phyloP scores from a whole-genome alignment of 2,888 invertebrate genomes.

The Balanococcus diminutus region DNA sequence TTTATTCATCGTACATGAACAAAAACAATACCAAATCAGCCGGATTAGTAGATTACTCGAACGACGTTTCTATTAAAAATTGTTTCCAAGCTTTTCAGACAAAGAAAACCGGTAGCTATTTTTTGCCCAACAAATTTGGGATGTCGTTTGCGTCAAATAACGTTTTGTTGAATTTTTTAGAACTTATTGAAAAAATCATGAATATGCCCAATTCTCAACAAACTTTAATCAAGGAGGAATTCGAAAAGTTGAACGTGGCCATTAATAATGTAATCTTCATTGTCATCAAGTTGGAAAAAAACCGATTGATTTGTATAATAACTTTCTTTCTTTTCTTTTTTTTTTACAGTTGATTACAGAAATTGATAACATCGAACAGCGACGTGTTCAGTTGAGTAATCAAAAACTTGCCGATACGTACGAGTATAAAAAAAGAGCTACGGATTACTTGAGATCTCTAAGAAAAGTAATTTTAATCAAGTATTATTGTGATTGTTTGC shows the following conservation, averaged over 20 bases:
- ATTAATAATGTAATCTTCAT: conserved; percentile 25
- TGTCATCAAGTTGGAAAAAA: background rate
- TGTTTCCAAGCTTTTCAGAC: conserved; percentile 23
- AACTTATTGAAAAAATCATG: conserved; percentile 43
- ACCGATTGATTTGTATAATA: background rate
- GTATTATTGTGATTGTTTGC: background rate
- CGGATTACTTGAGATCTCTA: conserved; percentile 34
- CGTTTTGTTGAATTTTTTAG: background rate
- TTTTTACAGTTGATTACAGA: conserved; percentile 38
- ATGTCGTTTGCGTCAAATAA: background rate
- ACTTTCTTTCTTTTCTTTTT: background rate
- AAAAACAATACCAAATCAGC: conserved; percentile 27
- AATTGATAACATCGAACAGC: conserved; percentile 21
- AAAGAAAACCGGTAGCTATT: conserved; percentile 44
- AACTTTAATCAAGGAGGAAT: conserved; percentile 41
- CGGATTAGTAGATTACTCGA: background rate
- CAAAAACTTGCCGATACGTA: background rate
- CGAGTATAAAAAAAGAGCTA: conserved; percentile 14
- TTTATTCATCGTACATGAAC: conserved; percentile 43
- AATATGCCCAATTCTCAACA: conserved; percentile 47
- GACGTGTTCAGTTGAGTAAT: background rate
- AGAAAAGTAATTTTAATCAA: background rate
- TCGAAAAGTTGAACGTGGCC: conserved; percentile 37
- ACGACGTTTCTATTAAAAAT: conserved; percentile 28
- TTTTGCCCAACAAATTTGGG: too few relatives aligned